These are phyloP conservation scores for Cataglyphis cursor DNA, from an alignment of 2,888 invertebrate species.

Conservation along the genomic window DNA sequence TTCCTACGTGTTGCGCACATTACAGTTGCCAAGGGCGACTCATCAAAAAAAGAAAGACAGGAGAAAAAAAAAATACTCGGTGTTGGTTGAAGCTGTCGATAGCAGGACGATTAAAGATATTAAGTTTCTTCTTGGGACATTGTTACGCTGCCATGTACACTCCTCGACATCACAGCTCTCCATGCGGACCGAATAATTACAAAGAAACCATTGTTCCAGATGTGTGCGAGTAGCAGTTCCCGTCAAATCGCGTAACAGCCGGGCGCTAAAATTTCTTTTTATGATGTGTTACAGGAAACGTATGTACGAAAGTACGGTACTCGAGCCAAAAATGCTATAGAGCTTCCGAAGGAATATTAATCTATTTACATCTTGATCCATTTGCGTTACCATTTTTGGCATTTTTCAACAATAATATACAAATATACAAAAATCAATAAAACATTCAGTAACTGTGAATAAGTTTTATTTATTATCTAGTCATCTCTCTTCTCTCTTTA, in stretches of 20 bases:
- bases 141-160: conserved; percentile 59
- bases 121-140: conserved; percentile 50
- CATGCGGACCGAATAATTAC: conserved; percentile 69
- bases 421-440: conserved; percentile 14
- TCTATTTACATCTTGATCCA: conserved; percentile 10
- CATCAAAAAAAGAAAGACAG: not conserved
- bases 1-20: not conserved
- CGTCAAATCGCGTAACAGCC: conserved; percentile 61
- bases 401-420: not conserved
- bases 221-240: conserved; percentile 60
- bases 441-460: not conserved
- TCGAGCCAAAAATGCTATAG: not conserved
- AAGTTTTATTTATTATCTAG: conserved; percentile 12
- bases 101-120: conserved; percentile 38
- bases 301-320: conserved; percentile 3
- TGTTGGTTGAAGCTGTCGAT: conserved; percentile 34
- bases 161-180: conserved; percentile 60
- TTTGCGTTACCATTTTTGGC: not conserved
- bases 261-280: conserved; percentile 64
- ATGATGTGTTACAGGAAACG: conserved; percentile 49
- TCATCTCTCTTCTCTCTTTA: not conserved
- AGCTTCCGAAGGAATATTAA: not conserved
- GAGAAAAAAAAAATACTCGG: not conserved
- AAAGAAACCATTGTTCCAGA: conserved; percentile 64
- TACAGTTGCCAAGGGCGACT: not conserved